Evolutionary conservation across 2,888 invertebrate species (phyloP).

Genomic region (Hesperia comma): DNA sequence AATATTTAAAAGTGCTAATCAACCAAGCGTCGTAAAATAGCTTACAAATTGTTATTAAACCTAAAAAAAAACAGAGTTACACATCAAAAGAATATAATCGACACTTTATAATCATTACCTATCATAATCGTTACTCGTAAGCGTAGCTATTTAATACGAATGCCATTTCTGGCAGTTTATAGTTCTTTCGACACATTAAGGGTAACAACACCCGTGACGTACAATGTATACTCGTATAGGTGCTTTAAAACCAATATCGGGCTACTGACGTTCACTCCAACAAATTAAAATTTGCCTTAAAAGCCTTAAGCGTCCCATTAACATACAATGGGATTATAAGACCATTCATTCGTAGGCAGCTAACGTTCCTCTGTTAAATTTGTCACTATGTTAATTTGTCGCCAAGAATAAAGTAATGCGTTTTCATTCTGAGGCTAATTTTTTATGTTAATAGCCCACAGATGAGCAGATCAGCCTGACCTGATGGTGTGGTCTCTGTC

Average conservation of each 20-base stretch:
- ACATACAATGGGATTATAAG: conserved; percentile 7
- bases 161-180: neutral
- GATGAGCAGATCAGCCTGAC: too few relatives aligned
- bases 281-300: conserved; percentile 14
- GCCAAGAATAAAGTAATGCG: neutral
- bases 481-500: too few relatives aligned
- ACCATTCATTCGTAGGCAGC: neutral
- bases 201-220: neutral
- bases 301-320: conserved; percentile 10
- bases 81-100: neutral
- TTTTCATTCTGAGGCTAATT: neutral
- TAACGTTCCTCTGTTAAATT: neutral
- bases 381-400: neutral
- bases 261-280: neutral
- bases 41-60: too few relatives aligned
- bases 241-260: neutral
- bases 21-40: too few relatives aligned
- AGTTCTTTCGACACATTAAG: neutral
- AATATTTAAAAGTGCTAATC: too few relatives aligned
- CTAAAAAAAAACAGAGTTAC: too few relatives aligned
- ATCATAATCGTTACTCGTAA: neutral
- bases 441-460: neutral
- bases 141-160: neutral
- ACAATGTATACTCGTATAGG: conserved; percentile 1
- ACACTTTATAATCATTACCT: neutral